phyloP scores from a whole-genome alignment of 2,797 vertebrate species.

The Cossypha dichroa region DNA sequence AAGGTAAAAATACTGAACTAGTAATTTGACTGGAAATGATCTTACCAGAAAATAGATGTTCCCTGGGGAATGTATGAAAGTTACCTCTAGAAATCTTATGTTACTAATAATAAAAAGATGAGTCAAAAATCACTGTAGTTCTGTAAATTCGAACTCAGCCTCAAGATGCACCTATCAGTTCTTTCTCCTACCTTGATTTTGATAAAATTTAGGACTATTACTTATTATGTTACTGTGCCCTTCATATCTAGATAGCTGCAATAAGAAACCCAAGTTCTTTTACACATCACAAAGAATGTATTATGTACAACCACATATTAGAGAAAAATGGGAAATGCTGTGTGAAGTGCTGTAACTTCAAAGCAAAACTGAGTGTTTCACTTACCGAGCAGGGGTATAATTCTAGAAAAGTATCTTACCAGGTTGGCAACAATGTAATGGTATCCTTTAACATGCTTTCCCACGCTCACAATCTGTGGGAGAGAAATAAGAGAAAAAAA shows the following conservation, averaged over 20 bases:
- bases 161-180: not conserved
- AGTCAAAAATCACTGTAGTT: not conserved
- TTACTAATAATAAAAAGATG: not conserved
- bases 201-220: not conserved
- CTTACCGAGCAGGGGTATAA: constrained; percentile 22
- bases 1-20: not conserved
- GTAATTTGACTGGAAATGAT: not conserved
- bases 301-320: not conserved
- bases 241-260: not conserved
- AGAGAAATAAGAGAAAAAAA: constrained; percentile 14
- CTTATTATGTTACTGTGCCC: not conserved
- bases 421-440: constrained; percentile 98
- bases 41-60: not conserved
- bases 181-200: not conserved
- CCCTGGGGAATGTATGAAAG: not conserved
- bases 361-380: constrained; percentile 9
- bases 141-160: not conserved
- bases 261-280: not conserved
- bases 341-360: not conserved
- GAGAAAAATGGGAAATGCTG: not conserved
- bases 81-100: not conserved
- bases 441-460: constrained; percentile 97
- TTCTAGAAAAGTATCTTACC: constrained; percentile 84
- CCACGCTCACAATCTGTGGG: constrained; percentile 93
- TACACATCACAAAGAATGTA: not conserved